These are phyloP conservation scores for Microcebus lehilahytsara DNA, from an alignment of 2,113 vertebrate species.

Conservation along the genomic window DNA sequence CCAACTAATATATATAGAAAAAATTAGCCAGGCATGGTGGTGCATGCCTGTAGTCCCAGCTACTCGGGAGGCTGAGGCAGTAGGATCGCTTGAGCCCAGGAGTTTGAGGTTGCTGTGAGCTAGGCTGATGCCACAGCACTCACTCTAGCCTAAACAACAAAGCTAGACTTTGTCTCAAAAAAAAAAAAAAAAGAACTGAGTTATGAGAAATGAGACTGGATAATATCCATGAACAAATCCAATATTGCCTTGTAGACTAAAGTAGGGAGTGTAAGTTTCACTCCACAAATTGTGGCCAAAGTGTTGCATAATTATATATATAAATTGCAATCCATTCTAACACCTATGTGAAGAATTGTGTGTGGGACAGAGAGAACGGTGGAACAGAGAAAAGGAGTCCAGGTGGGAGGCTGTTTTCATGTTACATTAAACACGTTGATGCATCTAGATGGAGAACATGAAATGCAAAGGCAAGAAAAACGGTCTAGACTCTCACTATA, in stretches of 20 bases:
- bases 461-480: not conserved
- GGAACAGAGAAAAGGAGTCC: not conserved
- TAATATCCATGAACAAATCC: not conserved
- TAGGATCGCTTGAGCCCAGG: too few relatives aligned
- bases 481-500: not conserved
- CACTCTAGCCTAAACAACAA: too few relatives aligned
- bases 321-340: not conserved
- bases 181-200: too few relatives aligned
- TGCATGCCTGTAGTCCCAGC: too few relatives aligned
- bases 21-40: too few relatives aligned
- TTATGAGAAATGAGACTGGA: not conserved
- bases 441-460: not conserved
- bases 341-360: not conserved
- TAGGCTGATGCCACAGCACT: too few relatives aligned
- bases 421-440: not conserved
- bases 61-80: too few relatives aligned
- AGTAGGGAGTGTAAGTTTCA: not conserved
- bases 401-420: not conserved
- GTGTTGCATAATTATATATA: not conserved
- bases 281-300: not conserved
- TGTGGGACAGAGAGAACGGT: not conserved
- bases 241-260: not conserved
- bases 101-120: too few relatives aligned
- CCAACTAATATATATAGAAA: too few relatives aligned
- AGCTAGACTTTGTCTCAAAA: too few relatives aligned